Evolutionary conservation across 2,797 vertebrate species (phyloP).

Genomic region (Champsocephalus esox): DNA sequence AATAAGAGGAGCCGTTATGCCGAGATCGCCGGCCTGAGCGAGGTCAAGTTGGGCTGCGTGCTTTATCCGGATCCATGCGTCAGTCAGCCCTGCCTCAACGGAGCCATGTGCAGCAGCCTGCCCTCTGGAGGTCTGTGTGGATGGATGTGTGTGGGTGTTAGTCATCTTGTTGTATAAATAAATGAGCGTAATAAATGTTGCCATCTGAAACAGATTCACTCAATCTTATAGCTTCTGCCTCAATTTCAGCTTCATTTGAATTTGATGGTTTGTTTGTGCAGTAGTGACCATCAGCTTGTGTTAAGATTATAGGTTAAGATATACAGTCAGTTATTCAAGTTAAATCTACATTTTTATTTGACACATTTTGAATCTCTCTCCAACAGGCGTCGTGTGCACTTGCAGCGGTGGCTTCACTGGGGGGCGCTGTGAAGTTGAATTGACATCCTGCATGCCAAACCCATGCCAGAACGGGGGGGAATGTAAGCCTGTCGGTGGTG

Average conservation of each 20-base stretch:
- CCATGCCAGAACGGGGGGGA: slow-evolving; percentile 93
- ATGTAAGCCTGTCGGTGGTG: slow-evolving; percentile 88
- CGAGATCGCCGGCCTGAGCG: slow-evolving; percentile 91
- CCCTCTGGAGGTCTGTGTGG: slow-evolving; percentile 89
- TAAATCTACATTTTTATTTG: not conserved
- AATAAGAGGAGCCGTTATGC: slow-evolving; percentile 90
- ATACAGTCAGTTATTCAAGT: not conserved
- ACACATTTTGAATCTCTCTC: slow-evolving; percentile 30
- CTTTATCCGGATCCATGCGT: slow-evolving; percentile 90
- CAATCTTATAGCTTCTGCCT: not conserved
- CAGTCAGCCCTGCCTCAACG: slow-evolving; percentile 91
- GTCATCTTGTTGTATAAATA: slow-evolving; percentile 4
- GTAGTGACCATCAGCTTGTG: not conserved
- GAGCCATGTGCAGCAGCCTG: slow-evolving; percentile 88
- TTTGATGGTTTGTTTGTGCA: not conserved
- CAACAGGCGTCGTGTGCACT: slow-evolving; percentile 90
- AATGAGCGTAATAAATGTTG: not conserved
- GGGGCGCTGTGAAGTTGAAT: slow-evolving; percentile 91
- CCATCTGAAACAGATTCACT: not conserved
- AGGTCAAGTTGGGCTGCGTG: slow-evolving; percentile 91
- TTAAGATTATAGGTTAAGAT: not conserved
- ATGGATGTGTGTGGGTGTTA: slow-evolving; percentile 47
- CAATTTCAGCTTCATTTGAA: not conserved
- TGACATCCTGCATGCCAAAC: slow-evolving; percentile 93
- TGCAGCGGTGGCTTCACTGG: slow-evolving; percentile 93